phyloP scores from a whole-genome alignment of 2,888 invertebrate species.

The Phrixothrix hirtus region DNA sequence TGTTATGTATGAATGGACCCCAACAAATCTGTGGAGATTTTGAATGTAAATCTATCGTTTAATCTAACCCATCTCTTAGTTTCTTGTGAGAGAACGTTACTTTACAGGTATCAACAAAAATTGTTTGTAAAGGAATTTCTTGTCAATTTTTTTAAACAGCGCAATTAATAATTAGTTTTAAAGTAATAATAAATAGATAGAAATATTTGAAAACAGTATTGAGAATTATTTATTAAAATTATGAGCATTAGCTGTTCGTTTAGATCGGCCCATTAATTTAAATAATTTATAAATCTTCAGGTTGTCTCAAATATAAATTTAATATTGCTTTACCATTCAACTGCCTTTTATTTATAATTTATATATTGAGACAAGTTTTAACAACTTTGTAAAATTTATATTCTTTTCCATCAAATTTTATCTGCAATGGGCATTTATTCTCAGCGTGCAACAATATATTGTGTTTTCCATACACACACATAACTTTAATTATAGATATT shows the following conservation, averaged over 20 bases:
- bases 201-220: background rate
- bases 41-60: slow-evolving; percentile 18
- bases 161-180: too few relatives aligned
- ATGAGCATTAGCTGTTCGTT: background rate
- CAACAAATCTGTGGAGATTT: slow-evolving; percentile 14
- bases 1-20: slow-evolving; percentile 39
- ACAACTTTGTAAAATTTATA: background rate
- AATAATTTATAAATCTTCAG: background rate
- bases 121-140: too few relatives aligned
- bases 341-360: slow-evolving; percentile 10
- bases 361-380: slow-evolving; percentile 14
- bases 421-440: too few relatives aligned
- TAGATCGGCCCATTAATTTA: slow-evolving; percentile 1
- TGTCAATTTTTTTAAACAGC: too few relatives aligned
- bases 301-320: background rate
- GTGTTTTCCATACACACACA: background rate
- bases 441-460: too few relatives aligned
- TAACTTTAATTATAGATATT: background rate
- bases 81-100: background rate
- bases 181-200: background rate
- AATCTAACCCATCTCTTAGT: background rate
- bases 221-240: background rate
- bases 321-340: background rate
- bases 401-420: background rate
- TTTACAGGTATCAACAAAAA: too few relatives aligned